These are phyloP conservation scores for Xanthorhoe spadicearia DNA, from an alignment of 2,888 invertebrate genomes.

Conservation along the genomic window DNA sequence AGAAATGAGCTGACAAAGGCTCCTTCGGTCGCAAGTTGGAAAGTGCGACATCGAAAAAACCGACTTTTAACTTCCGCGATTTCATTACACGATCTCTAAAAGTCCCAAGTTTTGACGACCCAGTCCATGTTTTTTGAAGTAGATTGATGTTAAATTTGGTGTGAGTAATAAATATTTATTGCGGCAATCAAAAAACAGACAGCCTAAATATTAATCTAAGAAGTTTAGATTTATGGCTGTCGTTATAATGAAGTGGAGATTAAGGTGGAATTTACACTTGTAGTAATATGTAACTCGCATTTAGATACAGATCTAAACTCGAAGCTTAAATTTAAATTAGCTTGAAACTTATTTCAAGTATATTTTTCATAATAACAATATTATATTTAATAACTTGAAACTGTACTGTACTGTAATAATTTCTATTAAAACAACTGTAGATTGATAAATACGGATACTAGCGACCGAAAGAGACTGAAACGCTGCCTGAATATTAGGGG, in stretches of 20 bases:
- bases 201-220: conserved; percentile 34
- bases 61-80: conserved; percentile 50
- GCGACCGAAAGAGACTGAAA: too few species aligned
- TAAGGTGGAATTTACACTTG: background rate
- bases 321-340: background rate
- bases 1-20: conserved; percentile 69
- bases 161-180: conserved; percentile 56
- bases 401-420: too few species aligned
- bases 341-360: background rate
- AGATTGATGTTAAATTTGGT: conserved; percentile 63
- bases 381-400: too few species aligned
- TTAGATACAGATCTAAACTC: background rate
- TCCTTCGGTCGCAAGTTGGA: conserved; percentile 51
- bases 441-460: background rate
- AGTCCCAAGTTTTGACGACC: conserved; percentile 62
- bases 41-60: conserved; percentile 52
- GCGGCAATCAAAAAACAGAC: conserved; percentile 42
- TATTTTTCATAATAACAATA: background rate
- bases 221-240: conserved; percentile 37
- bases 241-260: conserved; percentile 58
- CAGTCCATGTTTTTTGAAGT: conserved; percentile 59
- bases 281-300: background rate
- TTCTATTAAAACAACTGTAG: background rate
- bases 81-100: conserved; percentile 64
- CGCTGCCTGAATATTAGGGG: too few species aligned